Percentiles rank a stretch among this genome's conserved stretches.
Conservation (phyloP, 2,113 vertebrate species). For the Podarcis raffonei region DNA sequence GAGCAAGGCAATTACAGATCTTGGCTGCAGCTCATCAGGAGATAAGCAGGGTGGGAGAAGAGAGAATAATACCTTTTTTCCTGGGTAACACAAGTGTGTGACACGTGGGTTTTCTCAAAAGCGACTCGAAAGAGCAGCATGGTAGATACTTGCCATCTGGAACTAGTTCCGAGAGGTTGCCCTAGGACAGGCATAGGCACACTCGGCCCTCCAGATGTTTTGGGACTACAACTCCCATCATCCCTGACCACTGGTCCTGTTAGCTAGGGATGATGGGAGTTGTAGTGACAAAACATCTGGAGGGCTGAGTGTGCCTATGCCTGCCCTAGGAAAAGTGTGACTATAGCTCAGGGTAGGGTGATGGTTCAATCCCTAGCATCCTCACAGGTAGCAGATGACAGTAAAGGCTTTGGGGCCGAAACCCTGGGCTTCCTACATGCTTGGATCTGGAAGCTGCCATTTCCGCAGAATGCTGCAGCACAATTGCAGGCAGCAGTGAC, state of each 20-base stretch:
- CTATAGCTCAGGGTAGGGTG: background rate
- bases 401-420: background rate
- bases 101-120: slow-evolving; percentile 32
- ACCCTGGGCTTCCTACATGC: background rate
- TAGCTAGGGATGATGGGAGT: too few species aligned
- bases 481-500: background rate
- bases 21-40: slow-evolving; percentile 67
- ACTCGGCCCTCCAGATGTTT: too few species aligned
- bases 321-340: background rate
- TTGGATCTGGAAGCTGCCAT: too few species aligned
- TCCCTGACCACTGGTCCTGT: too few species aligned
- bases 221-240: too few species aligned
- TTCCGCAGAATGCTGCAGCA: background rate
- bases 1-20: slow-evolving; percentile 73
- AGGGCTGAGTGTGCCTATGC: too few species aligned
- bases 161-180: slow-evolving; percentile 34
- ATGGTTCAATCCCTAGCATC: background rate
- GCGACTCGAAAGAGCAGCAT: slow-evolving; percentile 32
- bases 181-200: background rate
- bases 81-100: slow-evolving; percentile 50
- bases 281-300: too few species aligned
- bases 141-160: slow-evolving; percentile 67
- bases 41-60: slow-evolving; percentile 44
- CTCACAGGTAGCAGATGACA: background rate
- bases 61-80: slow-evolving; percentile 49